These are phyloP conservation scores for Icerya purchasi DNA, from an alignment of 2,888 invertebrate species.

Conservation along the genomic window DNA sequence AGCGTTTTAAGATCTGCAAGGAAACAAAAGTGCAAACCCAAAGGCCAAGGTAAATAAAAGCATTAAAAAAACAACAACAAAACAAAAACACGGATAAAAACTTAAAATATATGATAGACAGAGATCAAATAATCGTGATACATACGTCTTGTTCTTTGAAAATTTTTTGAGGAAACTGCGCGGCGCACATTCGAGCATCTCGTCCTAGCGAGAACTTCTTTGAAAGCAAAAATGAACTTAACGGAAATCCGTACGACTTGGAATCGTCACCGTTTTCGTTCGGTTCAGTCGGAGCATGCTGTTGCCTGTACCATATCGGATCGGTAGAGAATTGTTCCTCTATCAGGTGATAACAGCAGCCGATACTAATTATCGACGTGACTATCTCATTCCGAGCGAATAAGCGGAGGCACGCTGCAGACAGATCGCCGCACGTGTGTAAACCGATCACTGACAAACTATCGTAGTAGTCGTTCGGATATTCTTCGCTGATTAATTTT, in stretches of 20 bases:
- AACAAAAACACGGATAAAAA: slow-evolving; percentile 1
- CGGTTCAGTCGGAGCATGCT: slow-evolving; percentile 18
- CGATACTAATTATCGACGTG: slow-evolving; percentile 49
- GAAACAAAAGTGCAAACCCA: no score
- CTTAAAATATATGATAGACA: not conserved
- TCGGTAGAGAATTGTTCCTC: slow-evolving; percentile 31
- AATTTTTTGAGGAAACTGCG: slow-evolving; percentile 58
- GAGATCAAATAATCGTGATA: not conserved
- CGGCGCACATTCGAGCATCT: slow-evolving; percentile 65
- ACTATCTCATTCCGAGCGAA: slow-evolving; percentile 35
- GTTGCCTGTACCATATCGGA: slow-evolving; percentile 24
- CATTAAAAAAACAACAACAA: not conserved
- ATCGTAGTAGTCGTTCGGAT: slow-evolving; percentile 25
- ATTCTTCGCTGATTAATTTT: slow-evolving; percentile 30
- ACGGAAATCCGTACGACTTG: slow-evolving; percentile 38
- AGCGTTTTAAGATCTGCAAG: no score
- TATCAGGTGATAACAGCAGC: slow-evolving; percentile 75
- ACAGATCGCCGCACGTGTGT: slow-evolving; percentile 75
- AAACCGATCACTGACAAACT: slow-evolving; percentile 41
- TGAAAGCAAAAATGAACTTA: slow-evolving; percentile 37
- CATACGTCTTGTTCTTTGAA: slow-evolving; percentile 28
- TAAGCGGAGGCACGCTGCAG: slow-evolving; percentile 44
- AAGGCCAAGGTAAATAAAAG: not conserved
- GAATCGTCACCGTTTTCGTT: slow-evolving; percentile 15
- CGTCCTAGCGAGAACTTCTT: slow-evolving; percentile 35